phyloP scores from a whole-genome alignment of 2,797 vertebrate genomes.

The Muscicapa striata region DNA sequence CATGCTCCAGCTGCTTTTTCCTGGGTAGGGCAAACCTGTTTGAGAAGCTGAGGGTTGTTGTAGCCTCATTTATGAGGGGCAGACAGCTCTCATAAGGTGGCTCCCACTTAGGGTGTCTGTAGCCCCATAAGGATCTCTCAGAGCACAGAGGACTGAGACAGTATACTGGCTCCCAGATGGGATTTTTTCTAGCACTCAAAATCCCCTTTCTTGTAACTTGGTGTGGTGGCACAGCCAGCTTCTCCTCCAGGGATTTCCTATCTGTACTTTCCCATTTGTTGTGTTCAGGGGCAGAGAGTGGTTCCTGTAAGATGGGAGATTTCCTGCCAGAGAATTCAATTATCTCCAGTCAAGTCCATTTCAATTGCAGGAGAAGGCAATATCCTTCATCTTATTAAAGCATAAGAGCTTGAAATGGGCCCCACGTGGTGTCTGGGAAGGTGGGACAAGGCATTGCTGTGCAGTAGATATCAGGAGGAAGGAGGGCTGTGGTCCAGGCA shows the following conservation, averaged over 20 bases:
- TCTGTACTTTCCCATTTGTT: background rate
- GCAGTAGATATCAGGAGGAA: background rate
- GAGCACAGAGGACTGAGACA: background rate
- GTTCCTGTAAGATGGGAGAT: background rate
- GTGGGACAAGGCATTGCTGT: background rate
- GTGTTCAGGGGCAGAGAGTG: background rate
- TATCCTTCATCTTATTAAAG: background rate
- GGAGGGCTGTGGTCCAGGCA: rapidly evolving
- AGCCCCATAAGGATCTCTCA: background rate
- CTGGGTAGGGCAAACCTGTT: background rate
- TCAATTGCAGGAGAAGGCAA: background rate
- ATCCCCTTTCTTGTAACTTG: background rate
- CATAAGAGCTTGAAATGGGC: background rate
- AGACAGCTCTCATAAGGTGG: background rate
- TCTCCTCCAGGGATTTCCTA: background rate
- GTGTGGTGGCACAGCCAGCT: rapidly evolving
- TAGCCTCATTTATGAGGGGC: background rate
- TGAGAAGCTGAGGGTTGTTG: background rate
- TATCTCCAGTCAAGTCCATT: background rate
- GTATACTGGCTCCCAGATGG: background rate
- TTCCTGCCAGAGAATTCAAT: background rate
- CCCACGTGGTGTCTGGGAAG: background rate
- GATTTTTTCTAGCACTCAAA: background rate
- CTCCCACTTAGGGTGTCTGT: background rate
- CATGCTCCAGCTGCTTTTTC: background rate